Percentiles rank a stretch among this genome's conserved stretches.
phyloP scores from a whole-genome alignment of 1,140 invertebrate genomes.

The Wasmannia auropunctata region DNA sequence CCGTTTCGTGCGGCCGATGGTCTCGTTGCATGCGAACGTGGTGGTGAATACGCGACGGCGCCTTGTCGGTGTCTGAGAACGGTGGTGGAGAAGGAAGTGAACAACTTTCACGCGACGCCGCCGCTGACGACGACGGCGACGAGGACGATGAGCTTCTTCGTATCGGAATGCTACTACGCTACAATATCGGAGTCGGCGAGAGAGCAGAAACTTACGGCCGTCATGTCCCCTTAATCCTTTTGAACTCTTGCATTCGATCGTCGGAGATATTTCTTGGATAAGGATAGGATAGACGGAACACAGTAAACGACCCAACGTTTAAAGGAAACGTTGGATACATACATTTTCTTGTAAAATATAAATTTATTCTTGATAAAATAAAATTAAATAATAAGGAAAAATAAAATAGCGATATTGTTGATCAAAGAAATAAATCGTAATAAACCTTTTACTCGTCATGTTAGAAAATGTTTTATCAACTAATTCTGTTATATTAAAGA shows the following conservation, averaged over 20 bases:
- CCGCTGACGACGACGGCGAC: not conserved
- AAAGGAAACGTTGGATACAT: not conserved
- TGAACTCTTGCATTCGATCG: not conserved
- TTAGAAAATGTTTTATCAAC: not conserved
- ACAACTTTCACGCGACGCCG: constrained; percentile 57
- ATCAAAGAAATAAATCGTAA: not conserved
- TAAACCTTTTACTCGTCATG: not conserved
- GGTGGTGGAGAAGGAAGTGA: constrained; percentile 20
- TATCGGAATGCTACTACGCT: constrained; percentile 52
- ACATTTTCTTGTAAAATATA: not conserved
- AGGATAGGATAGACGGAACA: not conserved
- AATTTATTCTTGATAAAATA: not conserved
- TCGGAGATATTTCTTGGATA: constrained; percentile 16
- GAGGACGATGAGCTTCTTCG: constrained; percentile 46
- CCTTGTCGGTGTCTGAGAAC: not conserved
- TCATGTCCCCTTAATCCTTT: constrained; percentile 30
- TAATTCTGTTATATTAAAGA: not conserved
- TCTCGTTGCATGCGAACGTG: not conserved
- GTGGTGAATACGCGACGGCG: not conserved
- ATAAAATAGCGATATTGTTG: not conserved
- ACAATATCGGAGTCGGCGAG: constrained; percentile 4
- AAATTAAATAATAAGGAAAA: not conserved
- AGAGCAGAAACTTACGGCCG: constrained; percentile 31
- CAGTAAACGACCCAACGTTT: constrained; percentile 1
- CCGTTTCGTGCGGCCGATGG: constrained; percentile 2